These are phyloP conservation scores for Decapterus maruadsi DNA, from an alignment of 2,797 vertebrate genomes.

Conservation along the genomic window DNA sequence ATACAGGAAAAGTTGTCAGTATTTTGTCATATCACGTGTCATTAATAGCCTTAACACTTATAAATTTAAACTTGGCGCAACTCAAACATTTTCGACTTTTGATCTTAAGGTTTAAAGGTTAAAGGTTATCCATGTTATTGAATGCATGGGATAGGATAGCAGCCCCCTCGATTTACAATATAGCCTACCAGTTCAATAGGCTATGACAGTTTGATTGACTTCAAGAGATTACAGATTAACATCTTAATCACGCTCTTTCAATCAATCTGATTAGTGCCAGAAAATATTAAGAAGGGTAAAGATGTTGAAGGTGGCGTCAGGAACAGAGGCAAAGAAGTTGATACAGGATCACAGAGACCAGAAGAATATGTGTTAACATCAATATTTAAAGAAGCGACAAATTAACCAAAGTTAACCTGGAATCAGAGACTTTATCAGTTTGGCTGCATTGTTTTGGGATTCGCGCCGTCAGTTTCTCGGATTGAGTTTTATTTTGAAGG, in stretches of 20 bases:
- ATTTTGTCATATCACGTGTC: background rate
- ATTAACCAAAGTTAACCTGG: background rate
- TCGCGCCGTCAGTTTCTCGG: background rate
- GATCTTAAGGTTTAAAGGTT: background rate
- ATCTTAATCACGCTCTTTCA: background rate
- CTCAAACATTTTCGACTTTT: background rate
- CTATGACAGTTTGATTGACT: background rate
- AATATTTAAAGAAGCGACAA: background rate
- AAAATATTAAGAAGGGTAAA: background rate
- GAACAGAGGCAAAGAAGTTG: background rate
- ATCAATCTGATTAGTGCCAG: background rate
- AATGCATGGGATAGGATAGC: background rate
- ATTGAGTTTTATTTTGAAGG: constrained; percentile 48
- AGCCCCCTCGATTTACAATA: no score
- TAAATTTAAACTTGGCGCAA: background rate
- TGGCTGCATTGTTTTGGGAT: background rate
- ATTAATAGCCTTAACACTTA: background rate
- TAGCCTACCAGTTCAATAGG: no score
- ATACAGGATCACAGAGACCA: no score
- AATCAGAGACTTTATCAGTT: background rate
- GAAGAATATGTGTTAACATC: background rate
- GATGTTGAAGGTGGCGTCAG: background rate
- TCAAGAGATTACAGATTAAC: background rate
- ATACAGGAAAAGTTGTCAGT: background rate
- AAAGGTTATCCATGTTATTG: background rate